Percentiles rank a stretch among this genome's conserved stretches.
These are phyloP conservation scores for Pholis gunnellus DNA, from an alignment of 2,113 vertebrate species.

Conservation along the genomic window DNA sequence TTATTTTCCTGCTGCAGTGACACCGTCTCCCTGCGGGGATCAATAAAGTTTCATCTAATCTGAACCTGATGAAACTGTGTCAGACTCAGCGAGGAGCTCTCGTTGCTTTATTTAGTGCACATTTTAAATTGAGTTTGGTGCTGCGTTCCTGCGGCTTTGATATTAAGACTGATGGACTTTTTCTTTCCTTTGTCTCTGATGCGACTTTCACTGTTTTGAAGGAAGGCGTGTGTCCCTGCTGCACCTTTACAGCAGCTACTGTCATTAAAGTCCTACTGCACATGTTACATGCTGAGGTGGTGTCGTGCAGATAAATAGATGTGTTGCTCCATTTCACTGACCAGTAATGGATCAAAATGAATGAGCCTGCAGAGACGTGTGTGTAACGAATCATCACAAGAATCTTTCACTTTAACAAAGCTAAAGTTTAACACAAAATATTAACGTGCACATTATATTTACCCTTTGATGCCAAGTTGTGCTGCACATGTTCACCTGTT, in stretches of 20 bases:
- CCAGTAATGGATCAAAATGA: background rate
- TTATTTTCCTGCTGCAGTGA: constrained; percentile 58
- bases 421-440: background rate
- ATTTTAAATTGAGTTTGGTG: constrained; percentile 58
- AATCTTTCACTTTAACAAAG: background rate
- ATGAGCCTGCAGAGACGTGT: background rate
- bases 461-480: too few species aligned
- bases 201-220: constrained; percentile 30
- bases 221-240: constrained; percentile 30
- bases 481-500: too few species aligned
- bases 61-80: constrained; percentile 74
- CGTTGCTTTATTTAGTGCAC: constrained; percentile 67
- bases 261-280: background rate
- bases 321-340: constrained; percentile 5
- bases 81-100: constrained; percentile 57
- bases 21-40: constrained; percentile 66
- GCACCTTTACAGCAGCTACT: constrained; percentile 17
- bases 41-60: constrained; percentile 73
- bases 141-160: constrained; percentile 42
- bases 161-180: constrained; percentile 55
- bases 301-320: background rate
- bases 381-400: background rate
- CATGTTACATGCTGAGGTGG: constrained; percentile 12
- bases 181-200: constrained; percentile 21
- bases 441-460: background rate